Evolutionary conservation across 2,888 invertebrate species (phyloP), one percentile per base, ranked within the genome.

Genomic region (Odiellus spinosus): DNA sequence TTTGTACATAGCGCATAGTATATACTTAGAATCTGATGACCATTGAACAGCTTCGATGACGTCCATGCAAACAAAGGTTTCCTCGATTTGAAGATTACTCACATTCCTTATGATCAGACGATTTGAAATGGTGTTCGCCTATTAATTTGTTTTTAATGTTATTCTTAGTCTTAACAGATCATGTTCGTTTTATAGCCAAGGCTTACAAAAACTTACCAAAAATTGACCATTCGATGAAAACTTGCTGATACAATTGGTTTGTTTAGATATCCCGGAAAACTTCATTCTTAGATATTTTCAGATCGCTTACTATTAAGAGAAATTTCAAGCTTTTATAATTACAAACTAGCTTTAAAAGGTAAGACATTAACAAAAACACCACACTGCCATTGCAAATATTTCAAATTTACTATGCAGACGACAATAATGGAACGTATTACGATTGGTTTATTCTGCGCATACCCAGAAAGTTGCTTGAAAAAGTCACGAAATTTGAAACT

Each of bases 11-110:
- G 59, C 63, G 42, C 66, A 64, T 33, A 66, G 52, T 43, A 67
- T 56, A 35, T 59, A 67, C 47, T 60, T 57, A 35, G 64, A 63
- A 49, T 67, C 62, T 12, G 58, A 57, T 15, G 67, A 63, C 68
- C 68, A 68, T 48, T 63, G 61, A 17, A 67, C 15, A n/a, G 12
- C 21, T 20, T 41, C 41, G 10, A 41, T 41, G 11, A 18, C 14
- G 10, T 41, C 41, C 20, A 41, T n/a, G 19, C 41, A 41, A 11
- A 21, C 21, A 19, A 41, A 41, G 11, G 21, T 41, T 14, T 41
- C 20, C 10, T 20, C 21, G 19, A 41, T 20, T 20, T 41, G 20
- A 3, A 41, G 20, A 10, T 18, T 3, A 19, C 19, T 19, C 10
- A 41, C 41, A 10, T 20, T 21, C 12, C 41, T 18, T 18, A 41